phyloP scores from a whole-genome alignment of 2,797 vertebrate species.

The Bovichtus variegatus region DNA sequence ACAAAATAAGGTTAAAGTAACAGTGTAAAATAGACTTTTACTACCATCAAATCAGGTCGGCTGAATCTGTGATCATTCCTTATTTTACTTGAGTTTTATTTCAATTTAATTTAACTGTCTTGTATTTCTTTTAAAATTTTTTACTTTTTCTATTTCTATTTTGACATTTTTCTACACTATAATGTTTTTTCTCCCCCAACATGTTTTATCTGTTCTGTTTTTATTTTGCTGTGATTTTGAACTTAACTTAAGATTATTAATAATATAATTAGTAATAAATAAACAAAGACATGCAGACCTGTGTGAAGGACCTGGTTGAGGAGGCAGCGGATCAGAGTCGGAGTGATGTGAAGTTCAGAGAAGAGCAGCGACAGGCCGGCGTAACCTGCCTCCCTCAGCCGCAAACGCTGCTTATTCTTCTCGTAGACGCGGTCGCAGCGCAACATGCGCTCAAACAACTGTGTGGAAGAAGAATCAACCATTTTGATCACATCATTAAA shows the following conservation, averaged over 20 bases:
- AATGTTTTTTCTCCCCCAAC: too few relatives aligned
- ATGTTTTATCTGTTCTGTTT: too few relatives aligned
- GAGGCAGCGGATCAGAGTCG: conserved; percentile 91
- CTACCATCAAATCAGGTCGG: too few relatives aligned
- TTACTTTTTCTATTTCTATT: too few relatives aligned
- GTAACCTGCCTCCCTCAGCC: conserved; percentile 94
- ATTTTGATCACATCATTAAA: not conserved
- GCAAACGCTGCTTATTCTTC: conserved; percentile 93
- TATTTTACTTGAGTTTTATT: too few relatives aligned
- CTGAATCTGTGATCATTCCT: too few relatives aligned
- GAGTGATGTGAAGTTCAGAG: conserved; percentile 89
- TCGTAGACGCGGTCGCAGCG: conserved; percentile 97
- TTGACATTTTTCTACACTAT: too few relatives aligned
- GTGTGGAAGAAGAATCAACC: not conserved
- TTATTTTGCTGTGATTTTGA: too few relatives aligned
- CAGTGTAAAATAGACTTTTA: not conserved
- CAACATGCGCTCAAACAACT: conserved; percentile 96
- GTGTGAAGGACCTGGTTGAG: conserved; percentile 93
- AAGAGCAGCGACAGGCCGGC: conserved; percentile 93
- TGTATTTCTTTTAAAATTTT: too few relatives aligned
- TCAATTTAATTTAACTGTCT: too few relatives aligned
- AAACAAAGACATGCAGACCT: conserved; percentile 83
- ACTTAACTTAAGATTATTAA: too few relatives aligned
- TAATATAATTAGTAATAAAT: too few relatives aligned
- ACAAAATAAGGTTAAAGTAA: not conserved